Evolutionary conservation across 2,113 vertebrate species (phyloP).

Genomic region (Illadopsis cleaveri): DNA sequence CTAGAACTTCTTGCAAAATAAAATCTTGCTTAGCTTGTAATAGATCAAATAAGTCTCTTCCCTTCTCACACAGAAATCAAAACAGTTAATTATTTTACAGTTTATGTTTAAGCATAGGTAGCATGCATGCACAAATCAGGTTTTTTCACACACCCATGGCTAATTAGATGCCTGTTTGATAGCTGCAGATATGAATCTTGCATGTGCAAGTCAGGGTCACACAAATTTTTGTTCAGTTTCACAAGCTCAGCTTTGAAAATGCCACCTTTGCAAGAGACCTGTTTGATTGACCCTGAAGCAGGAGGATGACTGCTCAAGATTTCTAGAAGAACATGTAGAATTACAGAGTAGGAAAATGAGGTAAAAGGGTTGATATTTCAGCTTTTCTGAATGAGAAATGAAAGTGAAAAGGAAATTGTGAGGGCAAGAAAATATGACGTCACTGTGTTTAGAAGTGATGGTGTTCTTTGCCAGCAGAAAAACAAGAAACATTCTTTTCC

Average conservation of each 20-base stretch:
- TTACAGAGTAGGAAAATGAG: not conserved
- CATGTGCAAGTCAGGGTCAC: not conserved
- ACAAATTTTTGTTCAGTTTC: not conserved
- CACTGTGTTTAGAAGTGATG: not conserved
- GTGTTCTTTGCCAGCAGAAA: not conserved
- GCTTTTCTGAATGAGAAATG: not conserved
- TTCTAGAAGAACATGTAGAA: not conserved
- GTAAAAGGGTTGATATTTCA: not conserved
- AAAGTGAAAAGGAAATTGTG: conserved; percentile 16
- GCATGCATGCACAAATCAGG: not conserved
- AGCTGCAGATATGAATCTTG: not conserved
- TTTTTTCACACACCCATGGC: not conserved
- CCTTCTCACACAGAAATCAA: not conserved
- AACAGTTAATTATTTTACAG: not conserved
- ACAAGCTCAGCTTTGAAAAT: not conserved
- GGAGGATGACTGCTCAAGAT: not conserved
- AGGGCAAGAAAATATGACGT: not conserved
- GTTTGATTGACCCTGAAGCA: not conserved
- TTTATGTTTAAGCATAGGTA: not conserved
- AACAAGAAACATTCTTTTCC: not conserved
- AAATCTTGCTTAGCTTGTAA: not conserved
- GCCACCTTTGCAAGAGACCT: not conserved
- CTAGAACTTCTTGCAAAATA: not conserved
- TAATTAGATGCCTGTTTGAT: not conserved
- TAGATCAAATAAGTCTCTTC: not conserved